Evolutionary conservation across 2,113 vertebrate genomes (phyloP), one percentile per base, ranked within the genome.

Genomic region (Syrmaticus mikado): DNA sequence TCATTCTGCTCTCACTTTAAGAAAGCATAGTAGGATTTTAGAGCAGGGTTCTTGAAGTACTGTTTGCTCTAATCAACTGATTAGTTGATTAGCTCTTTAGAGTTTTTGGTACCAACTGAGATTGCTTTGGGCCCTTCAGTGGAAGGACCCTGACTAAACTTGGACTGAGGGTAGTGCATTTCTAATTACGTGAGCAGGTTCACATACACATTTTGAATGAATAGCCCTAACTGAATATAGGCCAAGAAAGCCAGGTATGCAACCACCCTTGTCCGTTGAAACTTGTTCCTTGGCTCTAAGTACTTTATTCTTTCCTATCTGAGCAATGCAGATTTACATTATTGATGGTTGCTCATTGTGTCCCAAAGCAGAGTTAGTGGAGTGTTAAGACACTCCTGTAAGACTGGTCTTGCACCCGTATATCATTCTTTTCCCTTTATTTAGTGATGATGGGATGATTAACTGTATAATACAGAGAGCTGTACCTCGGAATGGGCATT

Each of bases 311-410:
- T 25, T 60, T 80, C 41, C 17, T n/a, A 43, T 57, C 40, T 70
- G 68, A 77, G 50, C 75, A 85, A 55, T 52, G 14, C 0, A 20
- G 21, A 28, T 65, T 36, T 15, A 18, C 25, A 11, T 20, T 64
- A 21, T 30, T 75, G 24, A 7, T n/a, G 28, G 53, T 92, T 86
- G 77, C 70, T 84, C 64, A 3, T 76, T 1, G 1, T 0, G 0
- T 52, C 62, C 62, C 36, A 40, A 74, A 91, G 28, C 61, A 75
- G 57, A 84, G 34, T 55, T 32, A 66, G 36, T 43, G 38, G 55
- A 80, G 55, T 50, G n/a, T 38, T 91, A 71, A 77, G 50, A 8
- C 13, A 9, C 36, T 87, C 15, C 48, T 84, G 68, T 27, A 64
- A 30, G 68, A 2, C 71, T 50, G 22, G 22, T 57, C 43, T 32